Evolutionary conservation across 1,140 invertebrate genomes (phyloP).

Genomic region (Brachionus rotundiformis): DNA sequence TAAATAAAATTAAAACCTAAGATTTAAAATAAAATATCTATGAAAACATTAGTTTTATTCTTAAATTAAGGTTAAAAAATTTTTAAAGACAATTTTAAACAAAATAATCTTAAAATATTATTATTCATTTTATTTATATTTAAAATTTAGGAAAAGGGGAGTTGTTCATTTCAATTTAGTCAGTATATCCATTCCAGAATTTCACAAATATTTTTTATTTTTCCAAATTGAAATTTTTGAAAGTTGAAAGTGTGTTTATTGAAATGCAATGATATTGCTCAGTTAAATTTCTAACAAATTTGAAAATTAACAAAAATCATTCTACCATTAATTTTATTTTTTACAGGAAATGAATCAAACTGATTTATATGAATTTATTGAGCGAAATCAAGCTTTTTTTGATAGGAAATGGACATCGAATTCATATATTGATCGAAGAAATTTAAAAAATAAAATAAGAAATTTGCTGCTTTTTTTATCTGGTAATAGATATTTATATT

Average conservation of each 20-base stretch:
- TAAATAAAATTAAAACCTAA: too few relatives aligned
- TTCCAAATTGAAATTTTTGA: too few relatives aligned
- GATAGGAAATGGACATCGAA: constrained; percentile 3
- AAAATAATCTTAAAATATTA: too few relatives aligned
- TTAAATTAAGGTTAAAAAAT: too few relatives aligned
- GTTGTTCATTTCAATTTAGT: too few relatives aligned
- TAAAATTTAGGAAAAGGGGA: too few relatives aligned
- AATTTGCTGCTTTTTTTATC: neutral
- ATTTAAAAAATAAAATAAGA: neutral
- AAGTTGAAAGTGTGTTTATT: neutral
- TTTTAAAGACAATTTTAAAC: too few relatives aligned
- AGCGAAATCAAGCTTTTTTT: neutral
- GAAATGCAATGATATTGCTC: neutral
- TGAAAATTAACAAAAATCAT: neutral
- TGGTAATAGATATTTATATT: neutral
- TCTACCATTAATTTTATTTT: neutral
- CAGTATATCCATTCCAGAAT: too few relatives aligned
- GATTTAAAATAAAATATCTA: too few relatives aligned
- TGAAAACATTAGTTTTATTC: too few relatives aligned
- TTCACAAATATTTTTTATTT: too few relatives aligned
- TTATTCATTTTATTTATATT: too few relatives aligned
- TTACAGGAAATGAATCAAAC: neutral
- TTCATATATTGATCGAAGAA: neutral
- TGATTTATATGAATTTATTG: neutral
- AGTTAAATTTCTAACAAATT: neutral